Conservation (phyloP, 2,113 vertebrate genomes). For the Gila orcuttii region DNA sequence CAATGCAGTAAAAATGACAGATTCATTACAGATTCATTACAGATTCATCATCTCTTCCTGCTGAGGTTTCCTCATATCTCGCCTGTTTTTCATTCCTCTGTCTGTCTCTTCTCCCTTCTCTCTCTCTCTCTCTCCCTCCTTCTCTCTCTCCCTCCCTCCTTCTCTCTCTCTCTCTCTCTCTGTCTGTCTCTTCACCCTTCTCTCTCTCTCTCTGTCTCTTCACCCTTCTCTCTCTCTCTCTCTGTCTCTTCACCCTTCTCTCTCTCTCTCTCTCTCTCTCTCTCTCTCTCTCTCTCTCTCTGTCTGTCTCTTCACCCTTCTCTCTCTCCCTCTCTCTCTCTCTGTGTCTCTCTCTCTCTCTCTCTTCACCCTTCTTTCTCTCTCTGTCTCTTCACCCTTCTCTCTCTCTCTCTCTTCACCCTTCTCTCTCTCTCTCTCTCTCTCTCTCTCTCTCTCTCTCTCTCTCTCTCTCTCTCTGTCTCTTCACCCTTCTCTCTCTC, state of each 20-base stretch:
- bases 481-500: neutral
- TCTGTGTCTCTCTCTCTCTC: neutral
- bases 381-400: neutral
- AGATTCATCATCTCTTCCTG: neutral
- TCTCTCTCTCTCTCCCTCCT: neutral
- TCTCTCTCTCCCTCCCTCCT: conserved; percentile 13
- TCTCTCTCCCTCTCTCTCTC: neutral
- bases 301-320: neutral
- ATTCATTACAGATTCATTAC: neutral
- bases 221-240: neutral
- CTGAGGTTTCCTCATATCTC: neutral
- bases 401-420: neutral
- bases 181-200: too few relatives aligned
- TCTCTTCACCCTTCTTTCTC: neutral
- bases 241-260: neutral
- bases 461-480: neutral
- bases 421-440: conserved; percentile 9
- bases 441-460: conserved; percentile 17
- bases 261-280: neutral
- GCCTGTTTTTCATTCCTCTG: neutral
- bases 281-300: conserved; percentile 1
- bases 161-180: too few relatives aligned
- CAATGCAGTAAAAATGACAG: too few relatives aligned
- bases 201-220: neutral
- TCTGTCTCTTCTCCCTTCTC: neutral